Percentiles rank a stretch among this genome's conserved stretches.
Evolutionary conservation across 1,140 invertebrate species (phyloP).

Genomic region (Papilio dardanus): DNA sequence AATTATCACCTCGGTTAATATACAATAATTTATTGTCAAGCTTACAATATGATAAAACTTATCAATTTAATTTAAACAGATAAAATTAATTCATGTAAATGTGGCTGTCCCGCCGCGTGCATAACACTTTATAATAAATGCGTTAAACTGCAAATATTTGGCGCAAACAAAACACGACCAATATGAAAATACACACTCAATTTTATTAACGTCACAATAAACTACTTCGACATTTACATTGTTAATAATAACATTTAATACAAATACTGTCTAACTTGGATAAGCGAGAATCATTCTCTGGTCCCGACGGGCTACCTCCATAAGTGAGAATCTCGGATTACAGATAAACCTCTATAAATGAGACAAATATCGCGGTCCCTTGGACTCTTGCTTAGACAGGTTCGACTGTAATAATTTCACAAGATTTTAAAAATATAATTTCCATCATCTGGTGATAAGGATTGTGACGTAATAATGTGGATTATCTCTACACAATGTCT

Average conservation of each 20-base stretch:
- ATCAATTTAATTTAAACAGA: constrained; percentile 38
- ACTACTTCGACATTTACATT: background rate
- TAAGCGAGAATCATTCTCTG: no score
- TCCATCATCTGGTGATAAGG: no score
- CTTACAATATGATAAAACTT: constrained; percentile 29
- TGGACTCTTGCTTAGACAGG: no score
- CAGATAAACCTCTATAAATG: no score
- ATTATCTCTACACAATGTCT: no score
- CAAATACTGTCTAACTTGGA: no score
- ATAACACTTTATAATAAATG: constrained; percentile 21
- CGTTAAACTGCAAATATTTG: constrained; percentile 35
- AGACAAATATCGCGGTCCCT: no score
- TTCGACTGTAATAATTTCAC: no score
- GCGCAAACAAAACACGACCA: constrained; percentile 24
- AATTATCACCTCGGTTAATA: constrained; percentile 30
- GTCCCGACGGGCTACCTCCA: no score
- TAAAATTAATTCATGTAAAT: constrained; percentile 35
- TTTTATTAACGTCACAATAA: background rate
- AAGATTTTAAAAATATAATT: no score
- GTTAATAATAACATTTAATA: background rate
- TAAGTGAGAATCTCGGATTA: no score
- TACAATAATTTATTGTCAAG: constrained; percentile 16
- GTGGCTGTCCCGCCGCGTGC: background rate
- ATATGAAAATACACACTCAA: constrained; percentile 20
- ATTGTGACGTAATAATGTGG: no score